Percentiles rank a stretch among this genome's conserved stretches.
Conservation (phyloP, 2,888 invertebrate species). For the Axea sp. region DNA sequence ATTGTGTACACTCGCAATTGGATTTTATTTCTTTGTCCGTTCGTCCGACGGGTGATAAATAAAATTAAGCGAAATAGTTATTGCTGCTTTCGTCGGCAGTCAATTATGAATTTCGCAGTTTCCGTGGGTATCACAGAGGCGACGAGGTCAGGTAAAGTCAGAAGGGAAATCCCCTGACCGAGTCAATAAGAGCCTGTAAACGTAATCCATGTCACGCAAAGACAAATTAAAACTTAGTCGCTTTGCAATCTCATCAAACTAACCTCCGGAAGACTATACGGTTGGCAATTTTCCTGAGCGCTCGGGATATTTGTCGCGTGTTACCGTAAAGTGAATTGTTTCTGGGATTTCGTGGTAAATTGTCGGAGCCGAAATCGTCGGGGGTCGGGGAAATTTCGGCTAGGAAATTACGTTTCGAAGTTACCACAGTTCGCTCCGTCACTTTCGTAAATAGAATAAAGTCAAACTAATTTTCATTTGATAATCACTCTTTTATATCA, state of each 20-base stretch:
- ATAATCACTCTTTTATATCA: conserved; percentile 39
- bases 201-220: conserved; percentile 74
- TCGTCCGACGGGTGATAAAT: conserved; percentile 10
- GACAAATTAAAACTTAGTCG: conserved; percentile 74
- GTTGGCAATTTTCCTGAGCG: conserved; percentile 71
- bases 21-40: not conserved
- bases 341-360: conserved; percentile 72
- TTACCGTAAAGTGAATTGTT: conserved; percentile 73
- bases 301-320: conserved; percentile 70
- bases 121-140: conserved; percentile 19
- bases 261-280: conserved; percentile 60
- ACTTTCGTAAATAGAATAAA: conserved; percentile 65
- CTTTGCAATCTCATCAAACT: conserved; percentile 74
- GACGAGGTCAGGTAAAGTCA: conserved; percentile 50
- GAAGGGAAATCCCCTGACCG: conserved; percentile 54
- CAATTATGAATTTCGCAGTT: conserved; percentile 46
- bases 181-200: conserved; percentile 71
- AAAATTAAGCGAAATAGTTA: conserved; percentile 27
- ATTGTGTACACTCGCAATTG: conserved; percentile 11
- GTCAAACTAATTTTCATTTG: conserved; percentile 56
- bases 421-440: conserved; percentile 51
- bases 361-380: conserved; percentile 66
- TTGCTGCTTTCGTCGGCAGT: conserved; percentile 37
- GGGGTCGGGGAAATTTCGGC: conserved; percentile 57
- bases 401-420: conserved; percentile 63